Evolutionary conservation across 2,797 vertebrate genomes (phyloP).

Genomic region (Brachyalestes nurse): DNA sequence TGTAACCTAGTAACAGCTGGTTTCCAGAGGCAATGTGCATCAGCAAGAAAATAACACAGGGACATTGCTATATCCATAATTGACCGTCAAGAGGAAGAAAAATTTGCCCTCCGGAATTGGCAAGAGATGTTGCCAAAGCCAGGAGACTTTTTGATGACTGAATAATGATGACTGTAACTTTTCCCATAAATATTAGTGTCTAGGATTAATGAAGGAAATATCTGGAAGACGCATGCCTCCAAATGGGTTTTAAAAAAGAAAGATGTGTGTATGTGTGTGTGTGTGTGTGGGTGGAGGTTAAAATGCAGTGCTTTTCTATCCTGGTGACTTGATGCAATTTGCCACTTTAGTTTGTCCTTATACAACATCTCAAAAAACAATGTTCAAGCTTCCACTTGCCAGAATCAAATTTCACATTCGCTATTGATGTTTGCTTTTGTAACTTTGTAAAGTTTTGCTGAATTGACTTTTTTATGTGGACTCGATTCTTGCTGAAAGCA

Average conservation of each 20-base stretch:
- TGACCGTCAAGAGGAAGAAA: slow-evolving; percentile 20
- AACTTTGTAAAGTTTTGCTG: slow-evolving; percentile 51
- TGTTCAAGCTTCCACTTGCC: slow-evolving; percentile 40
- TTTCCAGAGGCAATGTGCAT: slow-evolving; percentile 48
- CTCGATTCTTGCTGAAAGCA: slow-evolving; percentile 58
- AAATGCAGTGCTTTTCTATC: slow-evolving; percentile 48
- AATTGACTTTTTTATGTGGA: slow-evolving; percentile 39
- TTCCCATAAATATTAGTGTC: slow-evolving; percentile 26
- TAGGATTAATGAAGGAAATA: slow-evolving; percentile 53
- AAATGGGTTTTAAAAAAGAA: slow-evolving; percentile 34
- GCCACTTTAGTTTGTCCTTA: slow-evolving; percentile 52
- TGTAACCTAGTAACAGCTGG: slow-evolving; percentile 54
- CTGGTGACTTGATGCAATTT: slow-evolving; percentile 58
- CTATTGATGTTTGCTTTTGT: slow-evolving; percentile 48
- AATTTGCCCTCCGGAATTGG: slow-evolving; percentile 29
- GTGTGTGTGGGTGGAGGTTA: background rate
- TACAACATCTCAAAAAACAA: slow-evolving; percentile 52
- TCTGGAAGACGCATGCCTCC: slow-evolving; percentile 12
- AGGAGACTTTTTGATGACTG: slow-evolving; percentile 28
- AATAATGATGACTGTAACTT: slow-evolving; percentile 20
- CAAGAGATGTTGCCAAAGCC: slow-evolving; percentile 12
- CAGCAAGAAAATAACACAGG: slow-evolving; percentile 34
- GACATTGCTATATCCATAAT: slow-evolving; percentile 19
- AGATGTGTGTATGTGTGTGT: background rate
- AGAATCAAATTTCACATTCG: slow-evolving; percentile 57